These are phyloP conservation scores for Dinoponera quadriceps DNA, from an alignment of 1,140 invertebrate genomes.

Conservation along the genomic window DNA sequence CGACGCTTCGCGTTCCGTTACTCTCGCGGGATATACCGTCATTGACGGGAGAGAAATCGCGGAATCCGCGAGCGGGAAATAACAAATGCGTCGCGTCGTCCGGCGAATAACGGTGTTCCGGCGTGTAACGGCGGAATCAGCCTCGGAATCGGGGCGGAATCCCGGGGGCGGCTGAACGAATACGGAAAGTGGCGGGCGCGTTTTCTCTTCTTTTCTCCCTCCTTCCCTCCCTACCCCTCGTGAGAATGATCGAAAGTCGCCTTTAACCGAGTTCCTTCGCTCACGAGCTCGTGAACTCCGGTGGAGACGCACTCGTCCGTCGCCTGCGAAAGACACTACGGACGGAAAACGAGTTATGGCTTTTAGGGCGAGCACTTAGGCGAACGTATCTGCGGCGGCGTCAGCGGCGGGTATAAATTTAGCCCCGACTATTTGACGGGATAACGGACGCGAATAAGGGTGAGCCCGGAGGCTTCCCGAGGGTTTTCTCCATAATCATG, in stretches of 20 bases:
- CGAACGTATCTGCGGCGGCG: not conserved
- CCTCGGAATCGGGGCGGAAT: not conserved
- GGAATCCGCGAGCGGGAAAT: constrained; percentile 20
- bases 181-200: not conserved
- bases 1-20: not conserved
- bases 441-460: constrained; percentile 2
- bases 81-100: constrained; percentile 29
- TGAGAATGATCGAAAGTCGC: constrained; percentile 19
- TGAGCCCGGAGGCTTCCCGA: not conserved
- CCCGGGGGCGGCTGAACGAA: not conserved
- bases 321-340: not conserved
- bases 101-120: not conserved
- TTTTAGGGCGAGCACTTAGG: constrained; percentile 31
- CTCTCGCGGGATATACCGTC: not conserved
- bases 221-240: not conserved
- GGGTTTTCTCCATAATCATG: constrained; percentile 54
- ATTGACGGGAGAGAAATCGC: not conserved
- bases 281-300: not conserved
- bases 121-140: not conserved
- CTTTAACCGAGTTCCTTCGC: not conserved
- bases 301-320: not conserved
- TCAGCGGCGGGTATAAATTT: constrained; percentile 48
- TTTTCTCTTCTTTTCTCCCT: too few relatives aligned
- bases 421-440: constrained; percentile 24
- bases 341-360: not conserved